Base-by-base conservation (phyloP, 2,888 invertebrate genomes). In the Drosophila heteroneura region DNA sequence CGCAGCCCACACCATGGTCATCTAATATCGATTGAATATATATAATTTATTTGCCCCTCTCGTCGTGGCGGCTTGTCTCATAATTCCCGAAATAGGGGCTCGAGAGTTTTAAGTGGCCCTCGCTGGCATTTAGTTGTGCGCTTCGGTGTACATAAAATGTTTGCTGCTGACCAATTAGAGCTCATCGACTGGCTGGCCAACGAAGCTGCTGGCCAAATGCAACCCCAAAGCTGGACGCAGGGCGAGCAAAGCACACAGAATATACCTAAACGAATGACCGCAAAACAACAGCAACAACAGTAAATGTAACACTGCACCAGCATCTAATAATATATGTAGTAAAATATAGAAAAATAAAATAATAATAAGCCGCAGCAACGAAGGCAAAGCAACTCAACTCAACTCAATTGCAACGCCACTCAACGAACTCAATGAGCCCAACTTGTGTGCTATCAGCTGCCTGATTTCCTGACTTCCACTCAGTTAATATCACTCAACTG, bases 121-220 rank as follows among this genome's bases (percentile, higher is more conserved):
- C 59, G 66, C 32, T 57, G 44, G 53, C 33, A 33, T 61, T 44
- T 56, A 44, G 60, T 63, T 70, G 58, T 35, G 5, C 35, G 28
- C 33, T 61, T 66, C 47, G 33, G 7, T 28, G 72, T 71, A 82
- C 39, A 77, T 86, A 75, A 69, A 78, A 47, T 47, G 60, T 32
- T 70, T 64, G 73, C 77, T 57, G 69, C 63, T 86, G 89, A 86
- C 86, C 86, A 86, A 86, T 86, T 86, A 89, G 80, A 89, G 69
- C 72, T 59, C 71, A 66, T 59, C 49, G 71, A 63, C 54, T 47
- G 70, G 67, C 54, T 52, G 72, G 75, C 83, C 74, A 79, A 61
- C 82, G 53, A 65, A 57, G 66, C 70, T 60, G 81, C 81, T 71
- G 65, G 74, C 71, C 76, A 80, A 74, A 53, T 70, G 74, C 82